Conservation (phyloP, 2,888 invertebrate genomes). For the Ectemnius continuus region DNA sequence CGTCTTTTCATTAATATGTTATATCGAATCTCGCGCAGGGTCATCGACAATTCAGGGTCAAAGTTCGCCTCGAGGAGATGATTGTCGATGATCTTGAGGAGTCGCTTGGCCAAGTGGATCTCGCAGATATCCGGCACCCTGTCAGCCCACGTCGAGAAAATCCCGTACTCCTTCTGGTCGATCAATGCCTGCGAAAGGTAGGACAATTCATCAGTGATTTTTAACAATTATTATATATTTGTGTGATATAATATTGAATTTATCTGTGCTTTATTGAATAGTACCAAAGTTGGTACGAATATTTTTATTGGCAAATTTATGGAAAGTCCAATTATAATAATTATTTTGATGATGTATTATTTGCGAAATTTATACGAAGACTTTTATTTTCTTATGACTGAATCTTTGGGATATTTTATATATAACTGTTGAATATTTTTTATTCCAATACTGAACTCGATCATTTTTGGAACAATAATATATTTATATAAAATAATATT, state of each 20-base stretch:
- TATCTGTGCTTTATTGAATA: not conserved
- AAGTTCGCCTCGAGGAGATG: conserved; percentile 83
- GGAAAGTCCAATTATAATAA: no score
- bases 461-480: no score
- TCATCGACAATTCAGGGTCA: conserved; percentile 83
- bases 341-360: no score
- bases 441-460: no score
- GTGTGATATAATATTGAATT: no score
- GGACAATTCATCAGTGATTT: no score
- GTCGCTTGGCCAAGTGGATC: conserved; percentile 81
- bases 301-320: not conserved
- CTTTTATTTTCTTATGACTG: no score
- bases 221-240: no score
- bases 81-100: conserved; percentile 81
- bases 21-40: conserved; percentile 91
- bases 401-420: no score
- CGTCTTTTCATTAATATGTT: conserved; percentile 84
- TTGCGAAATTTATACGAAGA: no score
- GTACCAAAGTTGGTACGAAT: not conserved
- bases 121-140: conserved; percentile 84
- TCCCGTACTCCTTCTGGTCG: conserved; percentile 81
- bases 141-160: conserved; percentile 85
- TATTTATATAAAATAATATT: no score
- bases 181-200: conserved; percentile 78
- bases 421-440: no score